Evolutionary conservation across 2,888 invertebrate genomes (phyloP).

Genomic region (Andrena hattorfiana): DNA sequence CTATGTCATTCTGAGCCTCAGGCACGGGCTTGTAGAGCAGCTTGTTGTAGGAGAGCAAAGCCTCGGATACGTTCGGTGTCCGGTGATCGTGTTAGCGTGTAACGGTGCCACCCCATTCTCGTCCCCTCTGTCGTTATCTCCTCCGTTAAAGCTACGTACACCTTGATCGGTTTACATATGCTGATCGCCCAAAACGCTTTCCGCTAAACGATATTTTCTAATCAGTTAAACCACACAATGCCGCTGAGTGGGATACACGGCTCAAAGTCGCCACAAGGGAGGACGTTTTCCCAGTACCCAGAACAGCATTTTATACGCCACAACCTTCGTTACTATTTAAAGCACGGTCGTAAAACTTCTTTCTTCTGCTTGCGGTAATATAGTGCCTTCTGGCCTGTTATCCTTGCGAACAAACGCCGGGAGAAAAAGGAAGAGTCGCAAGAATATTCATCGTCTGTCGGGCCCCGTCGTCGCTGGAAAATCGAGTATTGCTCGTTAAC

Average conservation of each 20-base stretch:
- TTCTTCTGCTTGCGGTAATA: constrained; percentile 23
- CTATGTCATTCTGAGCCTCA: constrained; percentile 72
- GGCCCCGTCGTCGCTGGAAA: constrained; percentile 25
- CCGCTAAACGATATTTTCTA: constrained; percentile 53
- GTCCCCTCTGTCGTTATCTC: constrained; percentile 59
- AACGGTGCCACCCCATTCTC: constrained; percentile 73
- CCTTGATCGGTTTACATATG: constrained; percentile 9
- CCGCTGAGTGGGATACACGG: not conserved
- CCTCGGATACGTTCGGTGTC: constrained; percentile 69
- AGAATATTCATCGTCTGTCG: constrained; percentile 22
- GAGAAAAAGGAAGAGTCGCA: not conserved
- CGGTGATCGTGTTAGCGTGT: constrained; percentile 78
- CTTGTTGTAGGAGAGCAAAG: constrained; percentile 62
- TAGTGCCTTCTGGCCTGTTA: constrained; percentile 51
- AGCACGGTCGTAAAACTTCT: constrained; percentile 42
- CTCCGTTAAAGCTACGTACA: constrained; percentile 41
- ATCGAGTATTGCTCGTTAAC: constrained; percentile 35
- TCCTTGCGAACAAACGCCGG: constrained; percentile 44
- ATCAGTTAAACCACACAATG: constrained; percentile 36
- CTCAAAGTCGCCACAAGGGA: not conserved
- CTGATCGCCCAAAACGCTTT: constrained; percentile 26
- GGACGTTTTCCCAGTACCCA: not conserved
- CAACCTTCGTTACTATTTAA: constrained; percentile 51
- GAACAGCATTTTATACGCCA: not conserved
- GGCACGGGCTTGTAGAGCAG: constrained; percentile 60